Evolutionary conservation across 2,888 invertebrate species (phyloP).

Genomic region (Dastarcus helophoroides): DNA sequence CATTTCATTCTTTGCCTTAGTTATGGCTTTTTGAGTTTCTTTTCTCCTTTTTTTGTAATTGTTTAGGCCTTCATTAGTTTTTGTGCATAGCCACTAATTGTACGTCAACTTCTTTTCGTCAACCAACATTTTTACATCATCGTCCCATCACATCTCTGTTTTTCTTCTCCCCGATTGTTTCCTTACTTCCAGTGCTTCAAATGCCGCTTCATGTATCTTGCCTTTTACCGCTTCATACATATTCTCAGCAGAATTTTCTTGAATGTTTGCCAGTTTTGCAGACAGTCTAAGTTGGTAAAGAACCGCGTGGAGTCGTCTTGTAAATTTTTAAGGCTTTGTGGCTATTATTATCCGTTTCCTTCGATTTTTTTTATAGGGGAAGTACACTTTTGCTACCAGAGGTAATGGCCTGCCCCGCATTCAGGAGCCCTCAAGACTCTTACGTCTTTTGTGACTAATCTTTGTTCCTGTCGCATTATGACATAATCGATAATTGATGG

Average conservation of each 20-base stretch:
- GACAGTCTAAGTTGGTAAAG: constrained; percentile 3
- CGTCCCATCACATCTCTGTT: not conserved
- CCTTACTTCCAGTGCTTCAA: not conserved
- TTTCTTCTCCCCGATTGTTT: not conserved
- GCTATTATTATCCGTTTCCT: not conserved
- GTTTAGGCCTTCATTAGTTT: constrained; percentile 1
- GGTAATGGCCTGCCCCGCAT: constrained; percentile 1
- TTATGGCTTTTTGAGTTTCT: no score
- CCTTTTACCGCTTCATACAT: constrained; percentile 1
- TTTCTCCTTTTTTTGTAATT: constrained; percentile 3
- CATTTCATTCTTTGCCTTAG: no score
- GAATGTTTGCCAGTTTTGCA: constrained; percentile 2
- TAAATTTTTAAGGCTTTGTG: constrained; percentile 1
- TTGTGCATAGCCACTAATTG: not conserved
- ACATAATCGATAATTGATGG: constrained; percentile 1
- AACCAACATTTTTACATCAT: not conserved
- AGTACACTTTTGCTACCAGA: not conserved
- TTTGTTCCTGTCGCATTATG: not conserved
- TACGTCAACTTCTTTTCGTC: not conserved
- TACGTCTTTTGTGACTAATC: not conserved
- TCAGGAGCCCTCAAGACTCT: constrained; percentile 1
- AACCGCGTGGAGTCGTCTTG: constrained; percentile 2
- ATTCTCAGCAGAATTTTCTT: constrained; percentile 1
- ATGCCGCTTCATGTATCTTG: constrained; percentile 1
- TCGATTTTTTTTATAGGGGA: not conserved